phyloP scores from a whole-genome alignment of 2,113 vertebrate genomes.

The Gnathonemus longibarbis region DNA sequence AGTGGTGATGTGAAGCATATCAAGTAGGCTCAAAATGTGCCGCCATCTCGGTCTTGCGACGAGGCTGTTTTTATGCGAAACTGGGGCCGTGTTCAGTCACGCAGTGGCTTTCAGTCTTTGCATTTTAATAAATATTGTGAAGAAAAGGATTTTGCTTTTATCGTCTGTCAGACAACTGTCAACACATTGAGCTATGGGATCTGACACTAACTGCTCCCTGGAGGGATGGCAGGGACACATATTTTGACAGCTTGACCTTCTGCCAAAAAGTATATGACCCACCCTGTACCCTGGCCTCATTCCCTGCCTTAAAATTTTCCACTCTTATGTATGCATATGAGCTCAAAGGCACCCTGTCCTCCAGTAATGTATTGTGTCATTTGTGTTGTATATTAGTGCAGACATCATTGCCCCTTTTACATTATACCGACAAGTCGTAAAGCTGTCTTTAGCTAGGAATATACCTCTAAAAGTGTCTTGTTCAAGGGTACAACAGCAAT shows the following conservation, averaged over 20 bases:
- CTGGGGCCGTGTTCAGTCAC: conserved; percentile 13
- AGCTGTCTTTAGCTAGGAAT: neutral
- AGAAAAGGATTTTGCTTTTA: conserved; percentile 44
- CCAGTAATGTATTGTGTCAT: neutral
- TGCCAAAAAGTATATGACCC: conserved; percentile 34
- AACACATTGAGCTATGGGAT: conserved; percentile 37
- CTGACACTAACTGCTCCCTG: conserved; percentile 45
- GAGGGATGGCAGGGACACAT: conserved; percentile 33
- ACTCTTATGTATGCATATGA: neutral
- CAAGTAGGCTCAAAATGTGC: neutral
- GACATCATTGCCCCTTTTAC: neutral
- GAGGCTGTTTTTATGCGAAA: neutral
- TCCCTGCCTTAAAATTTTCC: conserved; percentile 19
- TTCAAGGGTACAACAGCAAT: neutral
- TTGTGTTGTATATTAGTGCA: neutral
- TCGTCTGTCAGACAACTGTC: conserved; percentile 55
- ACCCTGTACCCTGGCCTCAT: conserved; percentile 30
- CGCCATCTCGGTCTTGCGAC: neutral
- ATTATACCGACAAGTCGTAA: neutral
- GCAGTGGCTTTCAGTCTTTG: conserved; percentile 57
- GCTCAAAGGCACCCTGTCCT: neutral
- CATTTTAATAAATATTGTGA: neutral
- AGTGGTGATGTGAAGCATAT: neutral
- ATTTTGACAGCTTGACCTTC: conserved; percentile 51
- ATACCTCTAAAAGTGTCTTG: neutral